Base-by-base conservation (phyloP, 2,888 invertebrate genomes). In the Campaea margaritaria region DNA sequence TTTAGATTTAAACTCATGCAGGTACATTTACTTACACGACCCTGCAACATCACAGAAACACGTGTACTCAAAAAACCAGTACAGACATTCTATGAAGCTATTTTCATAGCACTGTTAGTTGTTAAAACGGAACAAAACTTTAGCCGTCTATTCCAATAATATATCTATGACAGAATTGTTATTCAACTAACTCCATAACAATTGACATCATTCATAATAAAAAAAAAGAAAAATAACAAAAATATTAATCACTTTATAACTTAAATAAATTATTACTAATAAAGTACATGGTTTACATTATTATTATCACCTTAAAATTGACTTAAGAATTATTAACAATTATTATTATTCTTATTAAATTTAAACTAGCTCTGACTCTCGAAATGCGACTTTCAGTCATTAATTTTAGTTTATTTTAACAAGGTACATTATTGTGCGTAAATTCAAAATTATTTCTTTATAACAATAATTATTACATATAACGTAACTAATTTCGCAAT, bases 231-330 rank as follows among this genome's bases (percentile, higher is more conserved):
- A 59, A 62, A 58, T 61, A 65, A 63, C 60, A 63, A 65, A 58
- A 56, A 71, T 67, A 72, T 45, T 52, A 50, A 47, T 58, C 47
- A 52, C 54, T 58, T 64, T 62, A 62, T 63, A 72, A 74, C 72
- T 76, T 77, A 69, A 72, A 73, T 67, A 74, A 76, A 70, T 78
- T 76, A 71, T 67, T 73, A 63, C 72, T 71, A 69, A 63, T 66
- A 65, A 64, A 68, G 48, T 65, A 66, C 65, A 61, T 54, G 13
- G 28, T 55, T 58, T 54, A 53, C 27, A 52, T 62, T 54, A 63
- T 63, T 61, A 62, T 65, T 68, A 66, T 68, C 64, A 66, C 65
- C 64, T 60, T 64, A 66, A 49, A 62, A 68, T 68, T 66, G 64
- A 68, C 68, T 66, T 61, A 61, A 14, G 15, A 55, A 52, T 53